Evolutionary conservation across 2,113 vertebrate species (phyloP), one percentile per base, ranked within the genome.

Genomic region (Xerus inauris): DNA sequence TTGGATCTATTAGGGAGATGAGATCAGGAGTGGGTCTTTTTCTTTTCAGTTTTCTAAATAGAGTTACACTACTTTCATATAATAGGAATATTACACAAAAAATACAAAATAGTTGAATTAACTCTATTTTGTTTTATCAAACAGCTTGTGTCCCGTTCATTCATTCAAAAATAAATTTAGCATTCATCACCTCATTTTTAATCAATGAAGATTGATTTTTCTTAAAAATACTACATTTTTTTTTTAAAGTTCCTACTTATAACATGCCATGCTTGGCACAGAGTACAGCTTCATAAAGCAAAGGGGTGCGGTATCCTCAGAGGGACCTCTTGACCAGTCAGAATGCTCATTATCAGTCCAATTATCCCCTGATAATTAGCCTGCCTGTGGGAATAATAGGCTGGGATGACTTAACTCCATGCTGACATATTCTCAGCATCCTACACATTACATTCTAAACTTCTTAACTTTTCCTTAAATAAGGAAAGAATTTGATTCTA

Each of bases 331-430:
- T 42, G 30, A 84, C 82, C 93, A 92, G 75, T 81, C 40, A 51
- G 88, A 91, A 97, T 97, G 96, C 94, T 97, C 87, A 86, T 93
- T 97, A 96, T 94, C 69, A 96, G 91, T 49, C 96, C 79, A 32
- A 82, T 97, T 97, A 97, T 94, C 96, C 96, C 54, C 69, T 87
- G 89, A 95, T 98, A 98, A 98, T 96, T 97, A 92, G 86, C 84
- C 97, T 94, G 95, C 62, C 88, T 81, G 54, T 96, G 93, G 82
- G 93, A 93, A 97, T 95, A 98, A 96, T 94, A 96, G 82, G 30
- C 24, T 96, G 64, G 57, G 28, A 89, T 97, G 82, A 96, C 65
- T 17, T 97, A 91, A 83, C 75, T 97, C 81, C 35, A 1, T 76
- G 79, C 76, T 26, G 71, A 91, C 91, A 93, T 89, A 59, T 83